A percentile compares a stretch with the other conserved stretches of the same genome.
phyloP scores from a whole-genome alignment of 2,113 vertebrate species.

The Myrmecobius fasciatus region DNA sequence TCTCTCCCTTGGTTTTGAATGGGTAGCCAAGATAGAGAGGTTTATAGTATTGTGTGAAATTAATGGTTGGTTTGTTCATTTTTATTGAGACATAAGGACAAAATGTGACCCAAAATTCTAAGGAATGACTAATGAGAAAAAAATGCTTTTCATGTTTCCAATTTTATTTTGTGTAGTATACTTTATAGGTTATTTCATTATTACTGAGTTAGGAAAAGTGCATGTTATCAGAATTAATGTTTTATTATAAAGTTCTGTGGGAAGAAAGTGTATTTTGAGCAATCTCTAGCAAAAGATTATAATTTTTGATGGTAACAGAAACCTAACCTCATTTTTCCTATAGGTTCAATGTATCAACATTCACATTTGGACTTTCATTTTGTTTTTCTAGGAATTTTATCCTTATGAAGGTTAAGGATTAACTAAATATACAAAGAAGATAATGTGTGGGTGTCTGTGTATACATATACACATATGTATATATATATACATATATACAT shows the following conservation, averaged over 20 bases:
- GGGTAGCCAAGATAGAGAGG: background rate
- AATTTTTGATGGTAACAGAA: background rate
- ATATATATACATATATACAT: no score
- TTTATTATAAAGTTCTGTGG: background rate
- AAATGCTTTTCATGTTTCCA: background rate
- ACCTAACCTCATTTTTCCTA: background rate
- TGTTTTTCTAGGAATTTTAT: background rate
- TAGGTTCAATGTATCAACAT: background rate
- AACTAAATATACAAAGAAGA: no score
- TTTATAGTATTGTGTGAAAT: background rate
- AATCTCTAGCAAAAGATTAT: background rate
- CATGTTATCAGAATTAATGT: background rate
- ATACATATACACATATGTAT: no score
- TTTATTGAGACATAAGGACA: background rate
- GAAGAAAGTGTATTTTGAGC: background rate
- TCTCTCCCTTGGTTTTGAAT: background rate
- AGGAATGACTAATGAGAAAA: background rate
- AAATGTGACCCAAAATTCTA: background rate
- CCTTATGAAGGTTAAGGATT: background rate
- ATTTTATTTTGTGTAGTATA: background rate
- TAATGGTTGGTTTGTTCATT: no score
- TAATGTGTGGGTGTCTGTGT: no score
- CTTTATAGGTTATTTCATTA: background rate
- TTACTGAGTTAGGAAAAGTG: background rate
- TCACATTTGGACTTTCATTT: background rate